Evolutionary conservation across 2,797 vertebrate species (phyloP).

Genomic region (Myotis pilosus): DNA sequence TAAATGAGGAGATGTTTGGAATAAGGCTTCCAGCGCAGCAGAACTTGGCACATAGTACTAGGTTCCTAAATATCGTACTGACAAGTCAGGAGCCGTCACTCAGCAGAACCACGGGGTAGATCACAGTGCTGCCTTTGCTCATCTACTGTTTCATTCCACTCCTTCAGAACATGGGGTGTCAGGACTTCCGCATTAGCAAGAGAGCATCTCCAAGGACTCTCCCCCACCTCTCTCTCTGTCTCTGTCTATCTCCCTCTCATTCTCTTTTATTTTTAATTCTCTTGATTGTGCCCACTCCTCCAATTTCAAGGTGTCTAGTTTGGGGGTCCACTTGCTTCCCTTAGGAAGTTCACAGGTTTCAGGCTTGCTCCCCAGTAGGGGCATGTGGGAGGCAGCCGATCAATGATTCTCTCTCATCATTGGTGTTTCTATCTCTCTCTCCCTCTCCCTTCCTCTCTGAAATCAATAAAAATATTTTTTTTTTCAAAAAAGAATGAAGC

Average conservation of each 20-base stretch:
- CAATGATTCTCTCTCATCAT: no score
- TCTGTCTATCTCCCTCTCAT: neutral
- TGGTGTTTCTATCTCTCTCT: no score
- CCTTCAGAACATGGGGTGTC: neutral
- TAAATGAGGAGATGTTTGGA: neutral
- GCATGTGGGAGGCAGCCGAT: no score
- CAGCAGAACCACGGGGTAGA: neutral
- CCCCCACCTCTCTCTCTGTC: neutral
- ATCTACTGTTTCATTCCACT: neutral
- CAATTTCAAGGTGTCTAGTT: neutral
- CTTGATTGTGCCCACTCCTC: neutral
- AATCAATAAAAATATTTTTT: no score
- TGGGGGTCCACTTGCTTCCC: neutral
- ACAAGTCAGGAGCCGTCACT: neutral
- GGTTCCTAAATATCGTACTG: neutral
- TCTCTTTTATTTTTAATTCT: neutral
- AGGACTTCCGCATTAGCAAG: neutral
- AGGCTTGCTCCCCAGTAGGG: no score
- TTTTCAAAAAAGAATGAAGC: no score
- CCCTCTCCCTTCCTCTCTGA: no score
- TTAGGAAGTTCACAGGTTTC: neutral
- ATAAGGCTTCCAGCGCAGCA: neutral
- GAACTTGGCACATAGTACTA: neutral
- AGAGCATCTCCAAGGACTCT: rapidly evolving
- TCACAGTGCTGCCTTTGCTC: neutral